These are phyloP conservation scores for Leucophenga varia DNA, from an alignment of 1,140 invertebrate genomes.

Conservation along the genomic window DNA sequence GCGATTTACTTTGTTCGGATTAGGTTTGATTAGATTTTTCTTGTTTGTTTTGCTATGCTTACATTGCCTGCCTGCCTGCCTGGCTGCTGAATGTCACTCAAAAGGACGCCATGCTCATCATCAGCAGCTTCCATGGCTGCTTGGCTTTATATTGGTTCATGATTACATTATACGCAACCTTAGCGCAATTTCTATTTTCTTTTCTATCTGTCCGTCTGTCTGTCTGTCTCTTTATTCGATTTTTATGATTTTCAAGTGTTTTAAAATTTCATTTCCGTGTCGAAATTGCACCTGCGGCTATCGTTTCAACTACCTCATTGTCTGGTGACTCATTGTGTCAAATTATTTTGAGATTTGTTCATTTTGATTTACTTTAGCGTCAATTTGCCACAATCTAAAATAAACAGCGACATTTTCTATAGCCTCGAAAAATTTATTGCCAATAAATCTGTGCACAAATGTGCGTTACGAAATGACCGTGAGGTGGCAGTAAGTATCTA, in stretches of 20 bases:
- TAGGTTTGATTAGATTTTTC: slow-evolving; percentile 54
- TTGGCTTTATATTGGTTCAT: no score
- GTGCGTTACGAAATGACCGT: no score
- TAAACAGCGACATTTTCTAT: no score
- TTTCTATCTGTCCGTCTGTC: not conserved
- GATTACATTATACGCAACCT: no score
- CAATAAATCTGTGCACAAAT: slow-evolving; percentile 53
- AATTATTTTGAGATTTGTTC: slow-evolving; percentile 52
- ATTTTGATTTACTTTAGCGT: slow-evolving; percentile 23
- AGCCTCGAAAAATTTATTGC: slow-evolving; percentile 54
- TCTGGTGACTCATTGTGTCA: slow-evolving; percentile 47
- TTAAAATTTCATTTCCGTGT: slow-evolving; percentile 51
- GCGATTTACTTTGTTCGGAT: slow-evolving; percentile 50
- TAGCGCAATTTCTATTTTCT: no score
- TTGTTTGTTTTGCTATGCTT: slow-evolving; percentile 27
- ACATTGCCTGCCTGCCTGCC: slow-evolving; percentile 12
- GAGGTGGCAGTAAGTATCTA: no score
- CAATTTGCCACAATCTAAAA: no score
- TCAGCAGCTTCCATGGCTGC: no score
- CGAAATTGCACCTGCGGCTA: slow-evolving; percentile 46
- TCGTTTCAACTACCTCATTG: no score
- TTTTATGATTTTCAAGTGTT: slow-evolving; percentile 30
- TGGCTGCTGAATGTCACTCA: not conserved
- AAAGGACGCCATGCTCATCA: no score
- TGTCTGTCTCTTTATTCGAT: slow-evolving; percentile 18